Evolutionary conservation across 2,113 vertebrate species (phyloP).

Genomic region (Rhinoderma darwinii): DNA sequence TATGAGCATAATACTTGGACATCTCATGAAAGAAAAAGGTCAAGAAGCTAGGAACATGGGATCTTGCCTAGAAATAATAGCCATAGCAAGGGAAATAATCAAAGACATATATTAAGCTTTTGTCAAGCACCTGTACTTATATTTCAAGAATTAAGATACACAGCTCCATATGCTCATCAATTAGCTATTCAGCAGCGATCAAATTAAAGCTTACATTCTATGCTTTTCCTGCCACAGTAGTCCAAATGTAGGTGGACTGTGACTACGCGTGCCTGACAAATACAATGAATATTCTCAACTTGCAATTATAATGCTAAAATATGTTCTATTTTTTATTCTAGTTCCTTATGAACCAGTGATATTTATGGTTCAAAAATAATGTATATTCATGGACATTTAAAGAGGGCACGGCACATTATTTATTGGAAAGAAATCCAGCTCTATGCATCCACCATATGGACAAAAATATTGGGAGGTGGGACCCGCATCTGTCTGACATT

Average conservation of each 20-base stretch:
- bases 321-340: background rate
- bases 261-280: background rate
- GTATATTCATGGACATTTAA: background rate
- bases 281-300: background rate
- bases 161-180: slow-evolving; percentile 7
- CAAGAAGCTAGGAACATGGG: slow-evolving; percentile 23
- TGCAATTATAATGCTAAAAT: background rate
- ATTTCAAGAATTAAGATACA: background rate
- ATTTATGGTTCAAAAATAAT: background rate
- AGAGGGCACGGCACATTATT: background rate
- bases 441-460: too few relatives aligned
- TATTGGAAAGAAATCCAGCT: background rate
- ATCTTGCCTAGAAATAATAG: slow-evolving; percentile 41
- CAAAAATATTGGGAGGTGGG: too few relatives aligned
- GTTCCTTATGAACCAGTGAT: background rate
- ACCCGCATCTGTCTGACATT: too few relatives aligned
- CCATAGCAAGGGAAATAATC: slow-evolving; percentile 39
- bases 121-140: background rate
- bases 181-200: slow-evolving; percentile 41
- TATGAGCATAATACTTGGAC: slow-evolving; percentile 30
- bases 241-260: background rate
- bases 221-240: background rate
- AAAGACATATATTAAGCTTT: slow-evolving; percentile 1
- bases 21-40: slow-evolving; percentile 27
- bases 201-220: background rate